Conservation (phyloP, 2,113 vertebrate genomes). For the Silurus asotus region DNA sequence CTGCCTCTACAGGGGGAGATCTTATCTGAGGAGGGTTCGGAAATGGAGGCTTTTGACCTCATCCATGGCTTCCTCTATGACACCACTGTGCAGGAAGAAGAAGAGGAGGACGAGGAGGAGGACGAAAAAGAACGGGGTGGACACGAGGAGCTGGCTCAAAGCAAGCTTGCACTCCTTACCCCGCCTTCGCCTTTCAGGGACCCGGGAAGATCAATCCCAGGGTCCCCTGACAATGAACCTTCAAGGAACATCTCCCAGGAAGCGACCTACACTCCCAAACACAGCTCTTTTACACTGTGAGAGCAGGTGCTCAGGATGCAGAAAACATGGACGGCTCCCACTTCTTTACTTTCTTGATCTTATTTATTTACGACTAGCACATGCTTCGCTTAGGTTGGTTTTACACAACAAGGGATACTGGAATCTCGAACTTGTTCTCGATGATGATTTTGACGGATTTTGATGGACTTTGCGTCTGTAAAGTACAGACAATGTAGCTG, state of each 20-base stretch:
- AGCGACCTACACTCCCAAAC: slow-evolving; percentile 85
- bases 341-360: slow-evolving; percentile 29
- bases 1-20: slow-evolving; percentile 68
- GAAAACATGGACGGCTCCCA: not conserved
- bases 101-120: slow-evolving; percentile 70
- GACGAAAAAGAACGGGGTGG: slow-evolving; percentile 57
- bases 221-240: slow-evolving; percentile 84
- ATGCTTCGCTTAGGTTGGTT: slow-evolving; percentile 18
- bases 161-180: slow-evolving; percentile 83
- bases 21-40: slow-evolving; percentile 68
- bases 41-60: slow-evolving; percentile 80
- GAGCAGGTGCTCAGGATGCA: slow-evolving; percentile 53
- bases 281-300: slow-evolving; percentile 97
- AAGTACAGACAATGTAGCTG: slow-evolving; percentile 30
- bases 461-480: slow-evolving; percentile 10
- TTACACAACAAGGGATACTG: no score
- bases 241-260: slow-evolving; percentile 72
- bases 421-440: no score
- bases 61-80: slow-evolving; percentile 86
- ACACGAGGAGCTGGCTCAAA: slow-evolving; percentile 67
- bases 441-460: not conserved
- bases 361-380: not conserved
- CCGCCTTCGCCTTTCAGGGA: slow-evolving; percentile 97
- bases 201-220: slow-evolving; percentile 82
- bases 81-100: slow-evolving; percentile 67